These are phyloP conservation scores for Nasua narica DNA, from an alignment of 2,797 vertebrate genomes.

Conservation along the genomic window DNA sequence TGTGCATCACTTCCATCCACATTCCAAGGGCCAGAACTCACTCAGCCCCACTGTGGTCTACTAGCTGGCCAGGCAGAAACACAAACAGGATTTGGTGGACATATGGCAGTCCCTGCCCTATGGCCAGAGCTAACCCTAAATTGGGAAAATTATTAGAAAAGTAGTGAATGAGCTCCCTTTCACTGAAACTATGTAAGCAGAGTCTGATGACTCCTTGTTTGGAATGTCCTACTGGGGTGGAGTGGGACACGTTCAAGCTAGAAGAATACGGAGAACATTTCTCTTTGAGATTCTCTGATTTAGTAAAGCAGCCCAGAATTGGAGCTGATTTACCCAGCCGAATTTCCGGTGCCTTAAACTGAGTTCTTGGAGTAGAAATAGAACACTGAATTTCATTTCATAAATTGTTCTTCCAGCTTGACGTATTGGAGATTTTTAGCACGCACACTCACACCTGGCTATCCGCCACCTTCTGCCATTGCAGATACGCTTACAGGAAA, in stretches of 20 bases:
- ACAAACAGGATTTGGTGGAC: not conserved
- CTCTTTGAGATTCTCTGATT: slow-evolving; percentile 47
- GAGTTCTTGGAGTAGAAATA: slow-evolving; percentile 73
- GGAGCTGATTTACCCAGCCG: slow-evolving; percentile 22
- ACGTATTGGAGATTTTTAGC: slow-evolving; percentile 77
- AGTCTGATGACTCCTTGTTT: not conserved
- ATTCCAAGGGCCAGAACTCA: not conserved
- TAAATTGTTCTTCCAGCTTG: slow-evolving; percentile 76
- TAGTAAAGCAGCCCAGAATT: slow-evolving; percentile 31
- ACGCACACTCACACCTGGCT: slow-evolving; percentile 73
- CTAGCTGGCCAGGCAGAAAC: not conserved
- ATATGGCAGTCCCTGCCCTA: not conserved
- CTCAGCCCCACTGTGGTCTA: not conserved
- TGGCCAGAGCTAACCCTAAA: not conserved
- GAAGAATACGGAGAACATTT: slow-evolving; percentile 35
- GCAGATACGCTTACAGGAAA: slow-evolving; percentile 79
- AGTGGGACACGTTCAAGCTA: not conserved
- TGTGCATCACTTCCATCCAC: not conserved
- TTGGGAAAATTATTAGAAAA: not conserved
- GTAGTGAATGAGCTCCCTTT: not conserved
- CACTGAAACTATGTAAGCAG: not conserved
- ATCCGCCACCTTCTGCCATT: slow-evolving; percentile 75
- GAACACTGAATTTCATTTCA: slow-evolving; percentile 74
- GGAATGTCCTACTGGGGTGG: not conserved
- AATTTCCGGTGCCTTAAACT: slow-evolving; percentile 67